Evolutionary conservation across 2,113 vertebrate genomes (phyloP), one percentile per base, ranked within the genome.

Genomic region (Puma concolor): DNA sequence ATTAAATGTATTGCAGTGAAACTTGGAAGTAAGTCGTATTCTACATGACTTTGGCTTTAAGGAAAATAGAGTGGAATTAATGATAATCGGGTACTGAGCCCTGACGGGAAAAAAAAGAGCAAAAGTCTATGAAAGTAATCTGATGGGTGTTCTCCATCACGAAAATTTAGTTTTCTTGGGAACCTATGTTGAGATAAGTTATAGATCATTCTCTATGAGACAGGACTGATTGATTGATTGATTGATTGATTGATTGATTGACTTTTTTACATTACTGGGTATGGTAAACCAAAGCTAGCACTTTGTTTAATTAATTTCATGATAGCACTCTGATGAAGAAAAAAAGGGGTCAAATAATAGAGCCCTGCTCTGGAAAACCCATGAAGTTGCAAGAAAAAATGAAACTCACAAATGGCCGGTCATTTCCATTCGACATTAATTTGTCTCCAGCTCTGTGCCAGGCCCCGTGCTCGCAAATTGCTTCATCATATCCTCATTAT

Each of bases 51-150:
- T 69, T 36, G 41, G 54, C 48, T 60, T 79, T 52, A 38, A 67
- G 95, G 48, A 76, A 93, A 95, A 95, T 7, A n/a, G 67, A 4
- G 3, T 23, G 2, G 33, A 72, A 86, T 95, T 80, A 79, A 60
- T 69, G 23, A 79, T 88, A 60, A 87, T 63, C 33, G 60, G 77
- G 5, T 13, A 2, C 23, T 84, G n/a, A 85, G 44, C 33, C 33
- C 21, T 9, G 69, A 3, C 14, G 17, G 31, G 2, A 31, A 2
- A 15, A 23, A 5, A 64, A 7, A 71, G 23, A 76, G 2, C 2
- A 66, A 36, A 85, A 44, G 2, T 4, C 41, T 41, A 8, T 5
- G 27, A 57, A 94, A 60, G 17, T 60, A 87, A 79, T 25, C n/a
- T 38, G 31, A 64, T n/a, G 5, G 7, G 36, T 38, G 11, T 31